Base-by-base conservation (phyloP, 2,797 vertebrate species). In the Pipistrellus kuhlii region DNA sequence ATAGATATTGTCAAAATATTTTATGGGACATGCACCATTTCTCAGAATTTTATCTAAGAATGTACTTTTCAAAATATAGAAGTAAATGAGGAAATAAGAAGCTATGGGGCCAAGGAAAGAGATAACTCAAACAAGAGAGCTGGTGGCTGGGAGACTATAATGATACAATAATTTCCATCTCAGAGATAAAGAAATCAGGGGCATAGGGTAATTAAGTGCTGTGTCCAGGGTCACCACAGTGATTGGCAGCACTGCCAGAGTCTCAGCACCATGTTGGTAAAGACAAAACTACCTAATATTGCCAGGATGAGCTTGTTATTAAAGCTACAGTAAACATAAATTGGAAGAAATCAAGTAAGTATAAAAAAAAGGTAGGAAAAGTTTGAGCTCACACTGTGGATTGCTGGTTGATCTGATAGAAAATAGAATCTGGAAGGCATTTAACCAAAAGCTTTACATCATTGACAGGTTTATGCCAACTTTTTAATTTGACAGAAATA, bases 401-500 rank as follows among this genome's bases (percentile, higher is more conserved):
- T 78, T 48, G 71, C 88, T 71, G 80, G 1, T 10, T 41, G 68
- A 78, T 93, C 88, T 93, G 76, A 41, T 80, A 90, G 57, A 66
- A 88, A 59, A 59, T 23, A 94, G 93, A 87, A 97, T 88, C 14
- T 1, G 12, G 94, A 90, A 96, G 88, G 64, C 41, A 53, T 14
- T 87, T 89, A 86, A 91, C 73, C 85, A 41, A 88, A 92, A 96
- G 85, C 35, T 94, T 97, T 85, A 82, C 59, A 76, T 91, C 13
- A 84, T 76, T 91, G 53, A 41, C 38, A 93, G 48, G 51, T 69
- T 48, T 46, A 85, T 94, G 93, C 94, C 96, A 97, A 93, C 11
- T 86, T 97, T 93, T 90, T 94, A 86, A 94, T 96, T 97, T 97
- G 94, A 95, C 94, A 97, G 86, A 93, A 77, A 85, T 12, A 81